phyloP scores from a whole-genome alignment of 2,888 invertebrate genomes.

The Pheosia gnoma region DNA sequence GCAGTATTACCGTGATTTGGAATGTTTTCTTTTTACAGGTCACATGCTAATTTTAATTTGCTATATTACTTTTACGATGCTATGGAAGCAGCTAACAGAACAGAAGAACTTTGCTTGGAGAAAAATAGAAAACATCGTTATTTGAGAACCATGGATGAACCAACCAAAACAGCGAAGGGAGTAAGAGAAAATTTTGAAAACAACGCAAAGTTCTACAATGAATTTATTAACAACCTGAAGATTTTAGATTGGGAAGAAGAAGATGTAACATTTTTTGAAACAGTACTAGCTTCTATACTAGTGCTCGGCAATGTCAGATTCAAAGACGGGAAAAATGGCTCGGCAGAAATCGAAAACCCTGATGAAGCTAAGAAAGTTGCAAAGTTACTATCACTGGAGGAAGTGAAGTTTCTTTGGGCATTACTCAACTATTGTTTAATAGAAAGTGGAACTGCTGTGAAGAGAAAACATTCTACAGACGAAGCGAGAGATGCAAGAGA shows the following conservation, averaged over 20 bases:
- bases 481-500: slow-evolving; percentile 94
- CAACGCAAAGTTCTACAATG: slow-evolving; percentile 86
- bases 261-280: slow-evolving; percentile 88
- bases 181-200: slow-evolving; percentile 86
- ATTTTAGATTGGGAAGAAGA: slow-evolving; percentile 89
- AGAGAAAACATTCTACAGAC: slow-evolving; percentile 87
- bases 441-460: slow-evolving; percentile 88
- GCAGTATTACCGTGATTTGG: neutral
- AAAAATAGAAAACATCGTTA: slow-evolving; percentile 89
- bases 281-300: slow-evolving; percentile 89
- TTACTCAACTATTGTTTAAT: slow-evolving; percentile 93
- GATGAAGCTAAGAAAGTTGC: slow-evolving; percentile 90
- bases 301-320: slow-evolving; percentile 92
- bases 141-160: slow-evolving; percentile 86
- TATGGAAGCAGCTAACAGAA: slow-evolving; percentile 86
- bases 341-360: slow-evolving; percentile 89
- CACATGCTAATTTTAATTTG: slow-evolving; percentile 94
- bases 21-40: slow-evolving; percentile 77
- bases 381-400: slow-evolving; percentile 89
- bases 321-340: slow-evolving; percentile 85
- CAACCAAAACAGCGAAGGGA: slow-evolving; percentile 83
- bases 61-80: slow-evolving; percentile 96
- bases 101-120: slow-evolving; percentile 87
- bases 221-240: slow-evolving; percentile 85
- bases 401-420: slow-evolving; percentile 93